These are phyloP conservation scores for Crypturellus undulatus DNA, from an alignment of 2,113 vertebrate species.

Conservation along the genomic window DNA sequence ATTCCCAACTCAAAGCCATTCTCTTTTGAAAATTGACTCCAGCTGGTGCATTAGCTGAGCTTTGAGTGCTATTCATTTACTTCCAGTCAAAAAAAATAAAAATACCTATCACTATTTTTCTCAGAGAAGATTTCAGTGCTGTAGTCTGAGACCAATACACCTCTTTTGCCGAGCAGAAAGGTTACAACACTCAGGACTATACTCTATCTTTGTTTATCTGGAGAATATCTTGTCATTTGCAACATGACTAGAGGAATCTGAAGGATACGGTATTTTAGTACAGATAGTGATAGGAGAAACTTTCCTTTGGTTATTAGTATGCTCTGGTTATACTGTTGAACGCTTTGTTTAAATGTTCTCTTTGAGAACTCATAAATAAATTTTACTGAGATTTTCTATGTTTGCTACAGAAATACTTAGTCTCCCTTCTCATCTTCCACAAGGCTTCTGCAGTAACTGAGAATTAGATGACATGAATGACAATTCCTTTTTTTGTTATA, in stretches of 20 bases:
- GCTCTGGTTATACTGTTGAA: neutral
- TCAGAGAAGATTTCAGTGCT: neutral
- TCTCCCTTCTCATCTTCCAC: neutral
- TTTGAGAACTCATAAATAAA: neutral
- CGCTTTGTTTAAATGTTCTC: neutral
- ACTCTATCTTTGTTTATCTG: neutral
- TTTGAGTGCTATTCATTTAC: neutral
- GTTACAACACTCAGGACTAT: neutral
- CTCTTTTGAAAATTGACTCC: neutral
- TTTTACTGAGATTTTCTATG: neutral
- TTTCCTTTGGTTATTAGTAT: neutral
- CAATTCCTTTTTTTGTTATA: neutral
- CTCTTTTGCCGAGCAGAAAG: neutral
- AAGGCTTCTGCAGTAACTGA: slow-evolving; percentile 1
- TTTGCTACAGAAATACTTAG: neutral
- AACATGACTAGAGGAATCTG: neutral
- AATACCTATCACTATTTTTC: neutral
- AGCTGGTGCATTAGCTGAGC: neutral
- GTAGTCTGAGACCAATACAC: neutral
- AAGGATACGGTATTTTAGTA: neutral
- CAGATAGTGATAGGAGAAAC: neutral
- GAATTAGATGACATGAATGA: neutral
- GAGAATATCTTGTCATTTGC: neutral
- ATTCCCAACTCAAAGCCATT: neutral
- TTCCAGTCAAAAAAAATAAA: neutral